Percentiles rank a stretch among this genome's conserved stretches.
These are phyloP conservation scores for Alectoris magna DNA, from an alignment of 2,797 vertebrate genomes.

Conservation along the genomic window DNA sequence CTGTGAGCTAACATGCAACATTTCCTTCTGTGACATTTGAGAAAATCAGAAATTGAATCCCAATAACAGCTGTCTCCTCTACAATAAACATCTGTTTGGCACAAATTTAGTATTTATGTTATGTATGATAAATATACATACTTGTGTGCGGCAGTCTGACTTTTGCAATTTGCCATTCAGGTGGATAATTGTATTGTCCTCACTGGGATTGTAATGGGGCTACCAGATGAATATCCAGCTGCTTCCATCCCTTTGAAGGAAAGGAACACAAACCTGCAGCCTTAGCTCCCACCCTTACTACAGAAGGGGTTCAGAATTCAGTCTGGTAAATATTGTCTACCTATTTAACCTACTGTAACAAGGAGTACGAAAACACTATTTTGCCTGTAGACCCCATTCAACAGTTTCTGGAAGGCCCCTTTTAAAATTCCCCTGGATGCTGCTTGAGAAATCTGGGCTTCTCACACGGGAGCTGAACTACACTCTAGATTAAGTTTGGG, in stretches of 20 bases:
- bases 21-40: conserved; percentile 55
- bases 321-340: background rate
- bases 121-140: conserved; percentile 7
- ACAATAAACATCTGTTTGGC: conserved; percentile 51
- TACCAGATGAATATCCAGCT: conserved; percentile 52
- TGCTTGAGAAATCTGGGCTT: background rate
- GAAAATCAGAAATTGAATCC: conserved; percentile 45
- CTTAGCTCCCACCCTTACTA: background rate
- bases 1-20: background rate
- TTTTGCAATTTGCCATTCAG: conserved; percentile 42
- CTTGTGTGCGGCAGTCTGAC: background rate
- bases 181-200: conserved; percentile 50
- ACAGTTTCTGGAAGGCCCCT: background rate
- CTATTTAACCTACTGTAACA: background rate
- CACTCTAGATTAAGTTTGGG: background rate
- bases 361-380: background rate
- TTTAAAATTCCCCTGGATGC: background rate
- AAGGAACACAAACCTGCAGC: background rate
- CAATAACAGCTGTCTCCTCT: conserved; percentile 48
- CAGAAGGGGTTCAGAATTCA: background rate
- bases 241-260: background rate
- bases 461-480: background rate
- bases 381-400: background rate
- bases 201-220: background rate
- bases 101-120: background rate